A percentile compares a stretch with the other conserved stretches of the same genome.
These are phyloP conservation scores for Hystrix brachyura DNA, from an alignment of 2,113 vertebrate species.

Conservation along the genomic window DNA sequence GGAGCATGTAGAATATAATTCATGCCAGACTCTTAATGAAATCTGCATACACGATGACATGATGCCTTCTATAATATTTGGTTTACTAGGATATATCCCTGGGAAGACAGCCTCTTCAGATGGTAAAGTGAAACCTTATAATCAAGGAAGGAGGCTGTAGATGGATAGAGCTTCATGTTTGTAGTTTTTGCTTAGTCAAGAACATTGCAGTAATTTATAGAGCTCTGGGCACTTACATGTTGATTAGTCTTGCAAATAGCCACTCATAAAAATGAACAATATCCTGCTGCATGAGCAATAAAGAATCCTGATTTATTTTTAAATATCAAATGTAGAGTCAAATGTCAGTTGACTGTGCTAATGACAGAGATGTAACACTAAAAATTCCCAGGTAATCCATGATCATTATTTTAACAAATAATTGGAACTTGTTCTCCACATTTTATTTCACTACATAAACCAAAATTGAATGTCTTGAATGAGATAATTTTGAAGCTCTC, in stretches of 20 bases:
- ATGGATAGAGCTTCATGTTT: neutral
- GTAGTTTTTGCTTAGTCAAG: constrained; percentile 7
- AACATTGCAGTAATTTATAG: neutral
- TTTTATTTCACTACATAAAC: neutral
- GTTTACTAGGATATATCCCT: neutral
- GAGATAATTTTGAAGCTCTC: neutral
- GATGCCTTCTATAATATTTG: neutral
- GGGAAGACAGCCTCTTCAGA: neutral
- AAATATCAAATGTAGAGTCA: constrained; percentile 2
- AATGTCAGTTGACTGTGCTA: constrained; percentile 41
- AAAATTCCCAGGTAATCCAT: constrained; percentile 16
- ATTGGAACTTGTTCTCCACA: neutral
- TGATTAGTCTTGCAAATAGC: constrained; percentile 39
- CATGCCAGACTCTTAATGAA: neutral
- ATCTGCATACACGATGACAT: neutral
- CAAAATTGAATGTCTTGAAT: constrained; percentile 15
- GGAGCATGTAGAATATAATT: neutral
- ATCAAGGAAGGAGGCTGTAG: neutral
- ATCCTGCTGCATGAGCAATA: neutral
- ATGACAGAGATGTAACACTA: neutral
- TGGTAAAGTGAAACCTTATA: neutral
- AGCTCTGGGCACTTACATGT: neutral
- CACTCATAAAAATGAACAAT: constrained; percentile 32
- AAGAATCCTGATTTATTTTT: constrained; percentile 41
- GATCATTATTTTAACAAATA: constrained; percentile 55